Evolutionary conservation across 2,113 vertebrate genomes (phyloP).

Genomic region (Stegastes partitus): DNA sequence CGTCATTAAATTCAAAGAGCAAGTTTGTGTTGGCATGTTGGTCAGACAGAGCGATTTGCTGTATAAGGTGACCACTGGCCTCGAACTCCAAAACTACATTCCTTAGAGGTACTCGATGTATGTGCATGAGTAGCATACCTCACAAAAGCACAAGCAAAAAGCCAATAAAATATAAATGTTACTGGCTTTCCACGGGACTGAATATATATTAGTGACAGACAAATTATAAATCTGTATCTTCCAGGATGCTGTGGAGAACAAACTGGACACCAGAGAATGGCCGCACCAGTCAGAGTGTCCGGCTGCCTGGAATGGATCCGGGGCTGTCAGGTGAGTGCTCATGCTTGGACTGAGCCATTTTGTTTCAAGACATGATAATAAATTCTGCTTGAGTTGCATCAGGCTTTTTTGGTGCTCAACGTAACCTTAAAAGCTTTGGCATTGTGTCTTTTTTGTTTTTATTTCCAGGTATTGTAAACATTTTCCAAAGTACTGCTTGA

Average conservation of each 20-base stretch:
- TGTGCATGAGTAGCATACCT: not conserved
- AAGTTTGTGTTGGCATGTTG: too few relatives aligned
- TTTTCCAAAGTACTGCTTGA: too few relatives aligned
- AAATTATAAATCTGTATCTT: not conserved
- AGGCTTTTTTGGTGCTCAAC: not conserved
- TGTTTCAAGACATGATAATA: too few relatives aligned
- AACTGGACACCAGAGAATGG: slow-evolving; percentile 94
- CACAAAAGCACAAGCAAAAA: too few relatives aligned
- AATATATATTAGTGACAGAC: not conserved
- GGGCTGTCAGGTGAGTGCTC: slow-evolving; percentile 89
- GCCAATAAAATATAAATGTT: not conserved
- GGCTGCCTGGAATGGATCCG: slow-evolving; percentile 94
- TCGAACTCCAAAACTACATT: not conserved
- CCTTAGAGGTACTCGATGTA: not conserved
- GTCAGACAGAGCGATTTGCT: not conserved
- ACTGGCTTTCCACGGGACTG: not conserved
- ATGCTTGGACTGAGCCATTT: too few relatives aligned
- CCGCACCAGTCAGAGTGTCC: slow-evolving; percentile 92
- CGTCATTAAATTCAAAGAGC: too few relatives aligned
- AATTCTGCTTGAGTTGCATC: too few relatives aligned
- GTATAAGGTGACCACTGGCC: not conserved
- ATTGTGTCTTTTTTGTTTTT: not conserved
- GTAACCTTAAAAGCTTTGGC: not conserved
- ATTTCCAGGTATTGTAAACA: too few relatives aligned
- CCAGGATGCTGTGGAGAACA: slow-evolving; percentile 93